phyloP scores from a whole-genome alignment of 2,888 invertebrate genomes.

The Neuroscelio doddi region DNA sequence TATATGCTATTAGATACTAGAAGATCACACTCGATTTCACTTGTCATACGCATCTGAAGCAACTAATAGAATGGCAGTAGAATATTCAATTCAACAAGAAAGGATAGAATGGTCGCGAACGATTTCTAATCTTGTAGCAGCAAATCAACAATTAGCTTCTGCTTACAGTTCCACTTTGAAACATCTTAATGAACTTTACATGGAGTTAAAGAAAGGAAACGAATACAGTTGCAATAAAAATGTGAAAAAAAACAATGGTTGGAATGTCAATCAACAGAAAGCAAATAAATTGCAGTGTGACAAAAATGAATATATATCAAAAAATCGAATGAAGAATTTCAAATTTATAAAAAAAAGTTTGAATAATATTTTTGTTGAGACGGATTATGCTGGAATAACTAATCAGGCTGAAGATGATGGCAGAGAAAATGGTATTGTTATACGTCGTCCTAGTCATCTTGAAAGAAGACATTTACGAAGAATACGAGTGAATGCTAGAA shows the following conservation, averaged over 20 bases:
- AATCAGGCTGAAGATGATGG: conserved; percentile 3
- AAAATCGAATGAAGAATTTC: too few relatives aligned
- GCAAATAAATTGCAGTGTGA: too few relatives aligned
- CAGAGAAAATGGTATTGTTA: conserved; percentile 11
- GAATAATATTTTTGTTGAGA: not conserved
- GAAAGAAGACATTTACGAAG: conserved; percentile 3
- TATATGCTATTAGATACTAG: conserved; percentile 7
- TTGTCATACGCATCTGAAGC: conserved; percentile 62
- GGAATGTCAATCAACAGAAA: too few relatives aligned
- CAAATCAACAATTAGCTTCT: conserved; percentile 66
- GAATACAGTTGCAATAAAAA: not conserved
- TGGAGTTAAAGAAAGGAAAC: conserved; percentile 51
- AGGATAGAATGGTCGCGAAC: conserved; percentile 63
- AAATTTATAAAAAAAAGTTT: too few relatives aligned
- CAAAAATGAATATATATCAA: not conserved
- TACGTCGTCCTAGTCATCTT: not conserved
- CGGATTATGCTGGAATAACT: not conserved
- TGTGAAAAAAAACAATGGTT: too few relatives aligned
- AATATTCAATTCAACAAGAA: conserved; percentile 51
- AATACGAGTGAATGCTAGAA: not conserved
- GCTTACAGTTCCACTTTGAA: conserved; percentile 62
- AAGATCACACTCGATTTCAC: conserved; percentile 48
- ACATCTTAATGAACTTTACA: conserved; percentile 61
- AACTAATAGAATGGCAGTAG: conserved; percentile 40
- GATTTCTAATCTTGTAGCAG: conserved; percentile 65